Conservation (phyloP, 2,888 invertebrate genomes). For the Cyrtodaria siliqua region DNA sequence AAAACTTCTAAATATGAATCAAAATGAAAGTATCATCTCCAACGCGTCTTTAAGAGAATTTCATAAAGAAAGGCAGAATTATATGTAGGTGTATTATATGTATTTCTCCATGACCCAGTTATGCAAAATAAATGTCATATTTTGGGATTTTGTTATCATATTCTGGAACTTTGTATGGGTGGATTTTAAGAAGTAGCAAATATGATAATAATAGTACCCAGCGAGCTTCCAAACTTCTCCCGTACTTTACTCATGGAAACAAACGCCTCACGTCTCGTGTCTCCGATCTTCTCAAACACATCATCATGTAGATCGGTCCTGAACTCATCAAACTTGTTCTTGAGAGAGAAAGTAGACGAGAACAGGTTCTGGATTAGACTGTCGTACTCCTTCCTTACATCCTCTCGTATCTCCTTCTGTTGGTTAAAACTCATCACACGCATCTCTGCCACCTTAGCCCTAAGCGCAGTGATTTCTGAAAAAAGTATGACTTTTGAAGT, state of each 20-base stretch:
- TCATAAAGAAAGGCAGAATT: too few relatives aligned
- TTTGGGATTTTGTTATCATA: too few relatives aligned
- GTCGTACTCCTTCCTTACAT: constrained; percentile 84
- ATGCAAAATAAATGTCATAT: too few relatives aligned
- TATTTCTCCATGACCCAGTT: too few relatives aligned
- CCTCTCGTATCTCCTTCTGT: constrained; percentile 80
- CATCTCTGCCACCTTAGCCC: constrained; percentile 84
- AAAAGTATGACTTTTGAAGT: too few relatives aligned
- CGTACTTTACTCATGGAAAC: constrained; percentile 78
- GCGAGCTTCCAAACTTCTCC: constrained; percentile 71
- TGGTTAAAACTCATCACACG: constrained; percentile 76
- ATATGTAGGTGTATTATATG: too few relatives aligned
- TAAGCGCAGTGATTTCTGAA: constrained; percentile 83
- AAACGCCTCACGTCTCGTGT: constrained; percentile 77
- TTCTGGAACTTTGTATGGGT: too few relatives aligned
- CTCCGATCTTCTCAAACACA: constrained; percentile 80
- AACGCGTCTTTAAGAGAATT: too few relatives aligned
- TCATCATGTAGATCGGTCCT: constrained; percentile 78
- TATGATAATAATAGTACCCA: too few relatives aligned
- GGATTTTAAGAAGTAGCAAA: too few relatives aligned
- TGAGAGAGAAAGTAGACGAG: constrained; percentile 79
- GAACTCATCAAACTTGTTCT: constrained; percentile 84
- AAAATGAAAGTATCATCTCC: too few relatives aligned
- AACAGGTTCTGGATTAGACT: constrained; percentile 84
- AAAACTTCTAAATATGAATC: too few relatives aligned